These are phyloP conservation scores for Cochlearius cochlearius DNA, from an alignment of 2,113 vertebrate species.

Conservation along the genomic window DNA sequence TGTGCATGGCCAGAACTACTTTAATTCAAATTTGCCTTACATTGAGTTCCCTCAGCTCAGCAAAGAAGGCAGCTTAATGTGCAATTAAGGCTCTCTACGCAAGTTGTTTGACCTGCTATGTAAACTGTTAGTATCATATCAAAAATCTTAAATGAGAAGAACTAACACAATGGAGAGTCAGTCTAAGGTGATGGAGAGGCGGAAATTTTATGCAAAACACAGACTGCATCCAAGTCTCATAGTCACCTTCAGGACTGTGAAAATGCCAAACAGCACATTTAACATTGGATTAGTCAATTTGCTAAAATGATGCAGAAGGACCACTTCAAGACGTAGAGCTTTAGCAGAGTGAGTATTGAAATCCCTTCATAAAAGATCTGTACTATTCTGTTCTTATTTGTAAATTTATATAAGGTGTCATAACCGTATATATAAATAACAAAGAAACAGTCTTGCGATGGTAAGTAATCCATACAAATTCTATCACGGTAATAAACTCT, in stretches of 20 bases:
- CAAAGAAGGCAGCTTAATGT: background rate
- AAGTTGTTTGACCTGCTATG: background rate
- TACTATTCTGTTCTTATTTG: constrained; percentile 10
- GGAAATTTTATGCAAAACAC: background rate
- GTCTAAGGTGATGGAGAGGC: background rate
- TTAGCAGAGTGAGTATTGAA: background rate
- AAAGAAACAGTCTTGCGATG: constrained; percentile 24
- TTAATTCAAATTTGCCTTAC: background rate
- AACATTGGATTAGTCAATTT: background rate
- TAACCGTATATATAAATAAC: constrained; percentile 53
- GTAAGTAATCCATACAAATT: constrained; percentile 68
- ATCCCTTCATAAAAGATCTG: background rate
- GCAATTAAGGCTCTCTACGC: background rate
- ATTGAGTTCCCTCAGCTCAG: background rate
- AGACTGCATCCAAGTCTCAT: background rate
- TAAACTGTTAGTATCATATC: background rate
- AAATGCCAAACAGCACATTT: background rate
- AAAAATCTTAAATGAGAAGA: background rate
- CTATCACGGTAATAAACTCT: constrained; percentile 45
- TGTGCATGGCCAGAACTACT: background rate
- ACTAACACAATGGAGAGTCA: background rate
- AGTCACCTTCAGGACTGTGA: background rate
- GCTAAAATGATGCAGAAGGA: background rate
- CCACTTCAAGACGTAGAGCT: background rate
- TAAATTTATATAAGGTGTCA: constrained; percentile 40